Base-by-base conservation (phyloP, 1,140 invertebrate genomes). In the Psix sp. region DNA sequence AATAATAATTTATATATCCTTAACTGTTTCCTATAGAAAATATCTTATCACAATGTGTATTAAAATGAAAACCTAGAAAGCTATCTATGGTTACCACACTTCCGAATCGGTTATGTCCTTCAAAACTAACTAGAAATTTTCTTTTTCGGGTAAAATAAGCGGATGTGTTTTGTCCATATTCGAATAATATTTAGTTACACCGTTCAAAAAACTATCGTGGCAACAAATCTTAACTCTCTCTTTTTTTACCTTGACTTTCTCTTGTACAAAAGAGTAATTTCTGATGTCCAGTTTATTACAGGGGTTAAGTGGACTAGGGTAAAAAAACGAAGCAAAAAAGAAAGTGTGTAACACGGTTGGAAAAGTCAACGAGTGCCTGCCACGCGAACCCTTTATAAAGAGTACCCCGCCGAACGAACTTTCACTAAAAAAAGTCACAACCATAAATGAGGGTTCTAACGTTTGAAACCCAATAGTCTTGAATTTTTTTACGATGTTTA, bases 401-500 rank as follows among this genome's bases (percentile, higher is more conserved):
- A 26, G 18, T 6, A 15, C 43, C 39, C 21, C 38, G 17, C 17
- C 40, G 35, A 21, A 16, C 45, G 33, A 71, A 85, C 85, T 87
- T 85, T 86, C 83, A 80, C 82, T 43, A 29, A 7, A 42, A 13
- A 51, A 54, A 57, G 77, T 79, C 75, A 36, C 56, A 75, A 78
- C 73, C 78, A 54, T 84, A 85, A 84, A 82, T 49, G 63, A 66
- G 66, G 62, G 40, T n/a, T n/a, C n/a, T n/a, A n/a, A n/a, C n/a
- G n/a, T n/a, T n/a, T n/a, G n/a, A n/a, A n/a, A n/a, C n/a, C n/a
- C n/a, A n/a, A 17, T 52, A 21, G 52, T 74, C 70, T 59, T 56
- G 68, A 39, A 68, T 76, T 42, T 82, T 86, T 86, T 86, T 86
- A 86, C 74, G 83, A 80, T 80, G 78, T 85, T 85, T 84, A 79